Evolutionary conservation across 2,113 vertebrate genomes (phyloP).

Genomic region (Ceuthmochares aereus): DNA sequence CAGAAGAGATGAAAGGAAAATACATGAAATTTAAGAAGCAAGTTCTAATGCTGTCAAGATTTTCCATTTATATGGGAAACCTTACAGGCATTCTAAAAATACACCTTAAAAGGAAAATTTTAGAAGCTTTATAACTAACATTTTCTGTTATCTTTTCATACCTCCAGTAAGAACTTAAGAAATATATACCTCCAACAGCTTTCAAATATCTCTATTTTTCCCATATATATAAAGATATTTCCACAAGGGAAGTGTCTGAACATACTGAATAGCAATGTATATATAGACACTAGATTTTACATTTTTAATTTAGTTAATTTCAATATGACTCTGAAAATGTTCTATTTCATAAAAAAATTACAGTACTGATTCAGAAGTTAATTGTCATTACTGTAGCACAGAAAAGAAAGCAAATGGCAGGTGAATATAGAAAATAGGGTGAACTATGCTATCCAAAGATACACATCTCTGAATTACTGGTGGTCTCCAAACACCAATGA

Average conservation of each 20-base stretch:
- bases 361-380: not conserved
- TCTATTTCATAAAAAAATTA: not conserved
- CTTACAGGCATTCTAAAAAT: not conserved
- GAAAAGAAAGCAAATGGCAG: not conserved
- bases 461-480: not conserved
- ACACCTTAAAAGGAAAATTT: not conserved
- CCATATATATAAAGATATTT: not conserved
- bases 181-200: not conserved
- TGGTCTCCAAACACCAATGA: not conserved
- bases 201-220: not conserved
- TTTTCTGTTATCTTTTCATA: not conserved
- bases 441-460: not conserved
- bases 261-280: not conserved
- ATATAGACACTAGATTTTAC: not conserved
- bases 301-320: not conserved
- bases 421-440: not conserved
- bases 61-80: not conserved
- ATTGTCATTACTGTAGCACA: not conserved
- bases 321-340: not conserved
- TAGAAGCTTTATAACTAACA: not conserved
- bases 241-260: not conserved
- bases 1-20: not conserved
- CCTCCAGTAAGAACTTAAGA: not conserved
- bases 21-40: not conserved
- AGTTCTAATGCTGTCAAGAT: not conserved